phyloP scores from a whole-genome alignment of 2,888 invertebrate genomes.

The Leptinotarsa tumamoca region DNA sequence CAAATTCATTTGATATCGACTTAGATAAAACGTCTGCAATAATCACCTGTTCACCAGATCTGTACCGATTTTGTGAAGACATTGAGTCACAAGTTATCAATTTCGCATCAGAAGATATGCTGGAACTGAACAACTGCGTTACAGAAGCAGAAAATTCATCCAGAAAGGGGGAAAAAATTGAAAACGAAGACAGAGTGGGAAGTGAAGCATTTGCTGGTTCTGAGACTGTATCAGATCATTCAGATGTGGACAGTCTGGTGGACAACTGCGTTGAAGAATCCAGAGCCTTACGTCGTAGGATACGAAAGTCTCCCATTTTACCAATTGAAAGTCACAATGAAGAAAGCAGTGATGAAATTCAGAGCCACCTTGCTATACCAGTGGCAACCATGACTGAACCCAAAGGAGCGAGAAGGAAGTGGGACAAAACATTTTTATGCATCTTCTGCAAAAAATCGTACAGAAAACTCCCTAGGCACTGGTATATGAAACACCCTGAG shows the following conservation, averaged over 20 bases:
- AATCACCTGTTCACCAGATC: not conserved
- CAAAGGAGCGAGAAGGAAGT: conserved; percentile 14
- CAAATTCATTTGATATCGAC: not conserved
- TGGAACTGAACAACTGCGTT: not conserved
- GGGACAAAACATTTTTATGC: conserved; percentile 23
- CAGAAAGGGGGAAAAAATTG: not conserved
- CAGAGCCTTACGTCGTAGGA: not conserved
- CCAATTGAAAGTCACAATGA: not conserved
- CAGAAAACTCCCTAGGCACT: conserved; percentile 16
- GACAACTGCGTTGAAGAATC: no score
- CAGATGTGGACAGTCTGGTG: not conserved
- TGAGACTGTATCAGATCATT: not conserved
- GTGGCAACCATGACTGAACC: not conserved
- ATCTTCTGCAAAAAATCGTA: not conserved
- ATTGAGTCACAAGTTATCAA: not conserved
- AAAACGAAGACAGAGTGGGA: not conserved
- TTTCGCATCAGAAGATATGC: conserved; percentile 5
- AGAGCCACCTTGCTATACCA: not conserved
- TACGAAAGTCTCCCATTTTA: not conserved
- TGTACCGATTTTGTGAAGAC: not conserved
- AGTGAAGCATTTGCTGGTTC: not conserved
- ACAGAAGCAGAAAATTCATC: not conserved
- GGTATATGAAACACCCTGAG: conserved; percentile 14
- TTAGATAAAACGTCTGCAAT: not conserved
- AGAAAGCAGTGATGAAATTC: not conserved